These are phyloP conservation scores for Cervus canadensis DNA, from an alignment of 2,113 vertebrate species.

Conservation along the genomic window DNA sequence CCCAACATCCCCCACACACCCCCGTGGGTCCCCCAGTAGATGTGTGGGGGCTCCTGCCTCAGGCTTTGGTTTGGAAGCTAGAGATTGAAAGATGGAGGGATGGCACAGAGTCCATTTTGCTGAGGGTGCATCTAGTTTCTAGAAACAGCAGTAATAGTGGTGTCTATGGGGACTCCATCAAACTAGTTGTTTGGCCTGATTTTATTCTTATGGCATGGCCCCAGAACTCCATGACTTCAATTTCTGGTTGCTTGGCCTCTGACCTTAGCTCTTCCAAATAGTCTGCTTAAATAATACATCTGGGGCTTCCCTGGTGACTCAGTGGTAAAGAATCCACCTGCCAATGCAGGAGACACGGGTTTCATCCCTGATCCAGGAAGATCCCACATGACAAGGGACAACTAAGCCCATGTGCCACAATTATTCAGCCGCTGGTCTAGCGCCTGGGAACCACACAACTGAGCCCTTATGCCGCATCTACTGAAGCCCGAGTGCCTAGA, in stretches of 20 bases:
- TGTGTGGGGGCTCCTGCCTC: not conserved
- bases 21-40: rapidly evolving
- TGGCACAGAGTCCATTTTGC: not conserved
- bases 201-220: not conserved
- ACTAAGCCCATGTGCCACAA: not conserved
- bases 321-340: not conserved
- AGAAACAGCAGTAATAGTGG: not conserved
- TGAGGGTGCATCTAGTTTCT: not conserved
- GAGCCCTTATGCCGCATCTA: not conserved
- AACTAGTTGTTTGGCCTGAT: not conserved
- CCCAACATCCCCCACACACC: rapidly evolving
- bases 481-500: not conserved
- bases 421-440: not conserved
- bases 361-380: not conserved
- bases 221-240: not conserved
- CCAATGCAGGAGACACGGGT: not conserved
- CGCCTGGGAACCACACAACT: not conserved
- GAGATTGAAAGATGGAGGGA: not conserved
- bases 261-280: not conserved
- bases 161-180: too few species aligned
- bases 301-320: not conserved
- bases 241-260: not conserved
- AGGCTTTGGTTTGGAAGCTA: not conserved
- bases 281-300: not conserved
- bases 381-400: not conserved